A percentile compares a stretch with the other conserved stretches of the same genome.
Conservation (phyloP, 2,888 invertebrate species). For the Diplolepis rosae region DNA sequence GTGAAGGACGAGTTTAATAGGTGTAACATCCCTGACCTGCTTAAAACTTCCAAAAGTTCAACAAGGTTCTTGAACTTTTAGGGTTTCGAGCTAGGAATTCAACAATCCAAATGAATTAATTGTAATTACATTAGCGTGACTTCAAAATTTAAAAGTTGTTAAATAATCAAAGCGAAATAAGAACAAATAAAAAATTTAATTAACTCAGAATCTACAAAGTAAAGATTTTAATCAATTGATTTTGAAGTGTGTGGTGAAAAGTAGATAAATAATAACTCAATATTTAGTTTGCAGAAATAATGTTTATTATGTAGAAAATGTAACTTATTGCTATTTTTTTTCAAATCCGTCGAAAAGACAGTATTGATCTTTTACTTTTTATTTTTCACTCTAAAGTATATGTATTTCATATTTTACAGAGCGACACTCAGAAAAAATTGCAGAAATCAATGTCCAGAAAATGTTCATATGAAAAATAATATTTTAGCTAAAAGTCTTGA, state of each 20-base stretch:
- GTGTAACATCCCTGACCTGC: conserved; percentile 52
- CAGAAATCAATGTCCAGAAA: not conserved
- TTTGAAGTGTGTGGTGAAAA: not conserved
- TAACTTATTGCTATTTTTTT: conserved; percentile 9
- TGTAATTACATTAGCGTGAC: no score
- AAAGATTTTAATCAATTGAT: no score
- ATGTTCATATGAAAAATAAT: not conserved
- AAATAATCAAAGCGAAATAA: no score
- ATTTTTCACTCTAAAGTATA: not conserved
- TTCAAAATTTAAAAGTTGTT: no score
- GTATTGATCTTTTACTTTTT: not conserved
- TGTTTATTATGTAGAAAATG: conserved; percentile 24
- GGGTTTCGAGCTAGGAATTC: not conserved
- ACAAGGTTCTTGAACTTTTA: not conserved
- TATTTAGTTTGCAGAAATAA: not conserved
- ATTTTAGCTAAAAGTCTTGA: not conserved
- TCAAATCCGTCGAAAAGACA: conserved; percentile 9
- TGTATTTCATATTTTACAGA: not conserved
- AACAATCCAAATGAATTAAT: not conserved
- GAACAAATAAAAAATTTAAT: no score
- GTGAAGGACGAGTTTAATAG: conserved; percentile 52
- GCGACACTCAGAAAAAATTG: not conserved
- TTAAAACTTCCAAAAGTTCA: conserved; percentile 39
- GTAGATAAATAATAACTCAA: not conserved
- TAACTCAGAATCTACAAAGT: no score